A percentile compares a stretch with the other conserved stretches of the same genome.
Conservation (phyloP, 2,113 vertebrate species). For the Eptesicus fuscus region DNA sequence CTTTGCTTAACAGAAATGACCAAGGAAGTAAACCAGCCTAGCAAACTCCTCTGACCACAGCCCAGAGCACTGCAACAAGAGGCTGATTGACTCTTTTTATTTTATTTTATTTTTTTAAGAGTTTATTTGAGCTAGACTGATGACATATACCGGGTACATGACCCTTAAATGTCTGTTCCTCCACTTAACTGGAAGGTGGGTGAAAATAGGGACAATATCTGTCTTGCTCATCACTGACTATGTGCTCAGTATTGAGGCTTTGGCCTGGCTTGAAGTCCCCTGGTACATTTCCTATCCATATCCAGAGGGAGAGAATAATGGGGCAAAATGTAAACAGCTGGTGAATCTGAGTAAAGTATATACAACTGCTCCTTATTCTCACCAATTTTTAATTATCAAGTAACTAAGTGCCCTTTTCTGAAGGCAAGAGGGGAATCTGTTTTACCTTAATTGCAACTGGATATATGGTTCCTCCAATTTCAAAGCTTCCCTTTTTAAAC, state of each 20-base stretch:
- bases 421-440: not conserved
- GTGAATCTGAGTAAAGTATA: not conserved
- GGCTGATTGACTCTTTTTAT: not conserved
- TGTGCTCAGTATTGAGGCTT: not conserved
- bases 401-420: not conserved
- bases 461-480: constrained; percentile 94
- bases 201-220: not conserved
- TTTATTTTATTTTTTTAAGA: not conserved
- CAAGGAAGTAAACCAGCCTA: not conserved
- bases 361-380: not conserved
- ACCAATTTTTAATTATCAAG: not conserved
- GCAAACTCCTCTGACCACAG: not conserved
- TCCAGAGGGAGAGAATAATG: not conserved
- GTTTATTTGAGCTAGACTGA: not conserved
- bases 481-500: constrained; percentile 99
- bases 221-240: not conserved
- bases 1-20: not conserved
- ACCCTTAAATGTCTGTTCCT: not conserved
- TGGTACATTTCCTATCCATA: not conserved
- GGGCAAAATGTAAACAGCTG: not conserved
- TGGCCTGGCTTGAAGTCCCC: not conserved
- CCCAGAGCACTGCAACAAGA: not conserved
- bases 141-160: not conserved
- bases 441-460: constrained; percentile 97
- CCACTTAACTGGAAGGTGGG: not conserved